Base-by-base conservation (phyloP, 2,113 vertebrate species). In the Greenwoodochromis staneri region DNA sequence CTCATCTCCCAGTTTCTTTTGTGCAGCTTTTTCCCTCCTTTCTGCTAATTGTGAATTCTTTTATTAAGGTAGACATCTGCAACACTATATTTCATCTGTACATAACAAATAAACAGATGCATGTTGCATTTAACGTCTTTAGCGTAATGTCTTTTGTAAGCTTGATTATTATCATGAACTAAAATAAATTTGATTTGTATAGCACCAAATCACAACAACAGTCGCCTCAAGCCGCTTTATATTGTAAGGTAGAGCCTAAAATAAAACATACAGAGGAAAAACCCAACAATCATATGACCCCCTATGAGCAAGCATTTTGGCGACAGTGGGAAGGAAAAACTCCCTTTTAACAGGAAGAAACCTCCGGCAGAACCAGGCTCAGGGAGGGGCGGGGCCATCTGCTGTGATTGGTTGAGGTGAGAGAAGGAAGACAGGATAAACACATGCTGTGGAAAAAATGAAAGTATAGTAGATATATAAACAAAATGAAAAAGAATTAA, bases 341-440 rank as follows among this genome's bases (percentile, higher is more conserved):
- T 31, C 14, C 57, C 5, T 17, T 61, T 59, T 6, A 63, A 63
- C 9, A 11, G 59, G 59, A 36, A 63, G 59, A 63, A 63, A 63
- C 59, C 31, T 63, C 31, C 2, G 0, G 1, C 8, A 59, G 27
- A 9, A 59, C 55, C 55, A 36, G 0, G 0, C 6, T 63, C 31
- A 66, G 4, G 10, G 61, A 66, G 59, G 61, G 31, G 17, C 31
- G 6, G 59, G 31, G 31, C 61, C 31, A 66, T 36, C 10, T 12
- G 31, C 31, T 5, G 17, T 0, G 0, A 63, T 0, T 0, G 3
- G 31, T 36, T 63, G 9, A 0, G 59, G 17, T 7, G 59, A 7
- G 17, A 36, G 31, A 11, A 36, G 31, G 31, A 63, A 0, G 29
- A 63, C 16, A 0, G 17, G 17, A 63, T n/a, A 36, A 63, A 63